phyloP scores from a whole-genome alignment of 2,888 invertebrate genomes.

The Lasioglossum zephyrum region DNA sequence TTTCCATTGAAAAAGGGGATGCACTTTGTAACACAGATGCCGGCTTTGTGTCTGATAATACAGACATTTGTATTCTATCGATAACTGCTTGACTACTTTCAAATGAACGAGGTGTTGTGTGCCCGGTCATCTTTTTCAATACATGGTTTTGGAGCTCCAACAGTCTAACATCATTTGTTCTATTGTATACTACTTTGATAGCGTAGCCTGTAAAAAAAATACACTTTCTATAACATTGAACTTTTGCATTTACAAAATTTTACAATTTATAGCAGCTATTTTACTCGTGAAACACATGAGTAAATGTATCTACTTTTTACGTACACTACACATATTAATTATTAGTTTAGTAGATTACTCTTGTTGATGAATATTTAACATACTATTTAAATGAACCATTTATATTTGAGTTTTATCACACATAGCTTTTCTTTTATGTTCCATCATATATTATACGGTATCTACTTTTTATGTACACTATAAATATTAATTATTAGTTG shows the following conservation, averaged over 20 bases:
- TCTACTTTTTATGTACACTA: too few species aligned
- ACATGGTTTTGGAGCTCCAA: neutral
- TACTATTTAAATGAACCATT: neutral
- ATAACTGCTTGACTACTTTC: slow-evolving; percentile 70
- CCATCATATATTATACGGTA: neutral
- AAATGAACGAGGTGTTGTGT: slow-evolving; percentile 65
- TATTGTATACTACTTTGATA: neutral
- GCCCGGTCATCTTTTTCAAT: slow-evolving; percentile 71
- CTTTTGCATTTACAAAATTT: neutral
- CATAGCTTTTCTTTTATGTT: neutral
- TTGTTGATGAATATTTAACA: neutral
- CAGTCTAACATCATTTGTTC: neutral
- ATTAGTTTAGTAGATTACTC: neutral
- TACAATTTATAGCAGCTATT: neutral
- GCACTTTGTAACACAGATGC: slow-evolving; percentile 42
- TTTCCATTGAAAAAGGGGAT: slow-evolving; percentile 37
- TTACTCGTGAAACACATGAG: neutral
- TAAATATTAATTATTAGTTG: neutral
- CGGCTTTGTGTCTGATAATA: slow-evolving; percentile 66
- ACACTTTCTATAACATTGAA: neutral
- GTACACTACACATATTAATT: too few species aligned
- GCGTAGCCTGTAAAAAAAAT: slow-evolving; percentile 23
- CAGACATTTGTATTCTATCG: slow-evolving; percentile 68
- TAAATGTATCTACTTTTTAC: too few species aligned
- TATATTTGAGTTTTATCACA: neutral